Base-by-base conservation (phyloP, 2,113 vertebrate species). In the Notechis scutatus region DNA sequence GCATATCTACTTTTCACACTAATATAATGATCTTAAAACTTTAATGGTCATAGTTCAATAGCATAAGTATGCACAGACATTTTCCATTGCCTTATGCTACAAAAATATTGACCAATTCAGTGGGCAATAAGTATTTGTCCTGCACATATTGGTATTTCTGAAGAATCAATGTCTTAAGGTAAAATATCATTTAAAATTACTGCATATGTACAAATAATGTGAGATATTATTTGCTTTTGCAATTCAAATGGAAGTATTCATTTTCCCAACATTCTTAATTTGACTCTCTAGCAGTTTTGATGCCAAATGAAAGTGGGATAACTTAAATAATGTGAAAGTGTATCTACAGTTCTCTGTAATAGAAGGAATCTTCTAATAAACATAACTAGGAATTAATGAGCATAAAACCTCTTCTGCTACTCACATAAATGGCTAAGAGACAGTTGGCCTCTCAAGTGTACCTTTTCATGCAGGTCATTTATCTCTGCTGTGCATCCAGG, bases 391-490 rank as follows among this genome's bases (percentile, higher is more conserved):
- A 87, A 45, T 87, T 52, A 87, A 94, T 90, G 20, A 90, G 85
- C 55, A 69, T 0, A 87, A 88, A 94, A 87, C 1, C 11, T 92
- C 45, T 47, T 34, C 54, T 85, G 93, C 18, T 15, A 88, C 74
- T 93, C 50, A 94, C 50, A 6, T 88, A 92, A 95, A n/a, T 59
- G 88, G 3, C 94, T 93, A 91, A 93, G 24, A 61, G 29, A 91
- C 24, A 59, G 45, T 81, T 85, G 69, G 87, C 50, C 39, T 39
- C 1, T 45, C 61, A 0, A 8, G 56, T 89, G 81, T 97, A 99
- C 99, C 98, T 98, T 98, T 92, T 98, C 96, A 50, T 98, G 99
- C 26, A 99, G 97, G 52, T 98, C 98, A 94, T 98, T 97, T 91
- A 98, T 98, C 95, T 99, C 99, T 91, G 97, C 97, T 3, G 87